A percentile compares a stretch with the other conserved stretches of the same genome.
These are phyloP conservation scores for Maccullochella peelii DNA, from an alignment of 2,113 vertebrate genomes.

Conservation along the genomic window DNA sequence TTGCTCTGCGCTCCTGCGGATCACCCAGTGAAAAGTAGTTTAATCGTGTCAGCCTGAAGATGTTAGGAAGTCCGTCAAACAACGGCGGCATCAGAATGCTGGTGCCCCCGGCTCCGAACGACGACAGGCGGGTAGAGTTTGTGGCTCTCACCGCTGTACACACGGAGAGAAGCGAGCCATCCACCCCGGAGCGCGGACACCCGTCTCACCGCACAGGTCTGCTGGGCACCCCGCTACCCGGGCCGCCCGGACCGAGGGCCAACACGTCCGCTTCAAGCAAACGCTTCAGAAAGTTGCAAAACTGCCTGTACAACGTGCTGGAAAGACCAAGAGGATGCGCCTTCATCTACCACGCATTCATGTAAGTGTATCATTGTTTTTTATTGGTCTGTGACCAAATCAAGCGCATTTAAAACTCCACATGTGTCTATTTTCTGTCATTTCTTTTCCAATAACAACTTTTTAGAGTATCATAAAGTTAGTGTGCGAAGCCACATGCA, in stretches of 20 bases:
- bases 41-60: conserved; percentile 38
- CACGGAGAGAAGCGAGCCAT: conserved; percentile 87
- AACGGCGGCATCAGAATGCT: conserved; percentile 88
- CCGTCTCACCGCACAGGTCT: conserved; percentile 87
- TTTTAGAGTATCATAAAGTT: not conserved
- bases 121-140: conserved; percentile 88
- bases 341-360: conserved; percentile 94
- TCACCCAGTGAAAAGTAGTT: conserved; percentile 42
- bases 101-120: conserved; percentile 77
- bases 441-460: not conserved
- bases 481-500: not conserved
- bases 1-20: conserved; percentile 27
- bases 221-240: conserved; percentile 89
- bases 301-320: conserved; percentile 93
- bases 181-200: conserved; percentile 85
- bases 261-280: conserved; percentile 86
- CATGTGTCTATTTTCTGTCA: not conserved
- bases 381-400: not conserved
- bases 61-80: conserved; percentile 85
- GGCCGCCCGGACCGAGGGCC: conserved; percentile 83
- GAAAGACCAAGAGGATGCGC: conserved; percentile 93
- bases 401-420: not conserved
- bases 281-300: conserved; percentile 90
- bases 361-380: conserved; percentile 84
- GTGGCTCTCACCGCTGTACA: conserved; percentile 91